Evolutionary conservation across 2,797 vertebrate species (phyloP).

Genomic region (Scolopax rusticola): DNA sequence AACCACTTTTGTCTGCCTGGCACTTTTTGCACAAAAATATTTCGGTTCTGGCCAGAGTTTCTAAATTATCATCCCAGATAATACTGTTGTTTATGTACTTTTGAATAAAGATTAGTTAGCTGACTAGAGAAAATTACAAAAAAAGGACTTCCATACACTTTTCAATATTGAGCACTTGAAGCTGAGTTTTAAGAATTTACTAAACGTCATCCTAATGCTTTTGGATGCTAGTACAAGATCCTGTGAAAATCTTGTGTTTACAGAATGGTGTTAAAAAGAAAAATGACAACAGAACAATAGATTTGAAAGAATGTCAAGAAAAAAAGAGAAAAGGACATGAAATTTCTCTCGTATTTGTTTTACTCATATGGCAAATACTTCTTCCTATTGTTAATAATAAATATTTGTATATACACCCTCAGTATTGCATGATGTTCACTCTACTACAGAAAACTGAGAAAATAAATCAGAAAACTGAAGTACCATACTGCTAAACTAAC

Average conservation of each 20-base stretch:
- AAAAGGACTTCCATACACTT: background rate
- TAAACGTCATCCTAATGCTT: background rate
- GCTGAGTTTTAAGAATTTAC: background rate
- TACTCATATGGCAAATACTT: background rate
- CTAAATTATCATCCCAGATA: background rate
- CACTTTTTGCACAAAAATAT: background rate
- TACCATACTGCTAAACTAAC: background rate
- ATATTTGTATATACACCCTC: background rate
- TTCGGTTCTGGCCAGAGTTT: background rate
- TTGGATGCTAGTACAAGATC: background rate
- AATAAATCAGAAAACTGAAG: background rate
- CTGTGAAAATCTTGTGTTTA: background rate
- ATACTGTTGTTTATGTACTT: background rate
- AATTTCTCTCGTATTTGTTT: background rate
- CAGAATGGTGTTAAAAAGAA: background rate
- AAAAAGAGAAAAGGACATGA: background rate
- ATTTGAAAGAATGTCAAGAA: background rate
- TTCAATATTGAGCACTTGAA: background rate
- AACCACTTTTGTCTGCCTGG: background rate
- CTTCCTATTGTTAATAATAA: background rate
- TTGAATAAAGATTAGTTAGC: background rate
- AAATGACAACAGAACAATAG: background rate
- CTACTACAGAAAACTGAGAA: background rate
- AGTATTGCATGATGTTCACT: background rate
- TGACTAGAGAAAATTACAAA: background rate